phyloP scores from a whole-genome alignment of 1,140 invertebrate species.

The Probaryconus sp. region DNA sequence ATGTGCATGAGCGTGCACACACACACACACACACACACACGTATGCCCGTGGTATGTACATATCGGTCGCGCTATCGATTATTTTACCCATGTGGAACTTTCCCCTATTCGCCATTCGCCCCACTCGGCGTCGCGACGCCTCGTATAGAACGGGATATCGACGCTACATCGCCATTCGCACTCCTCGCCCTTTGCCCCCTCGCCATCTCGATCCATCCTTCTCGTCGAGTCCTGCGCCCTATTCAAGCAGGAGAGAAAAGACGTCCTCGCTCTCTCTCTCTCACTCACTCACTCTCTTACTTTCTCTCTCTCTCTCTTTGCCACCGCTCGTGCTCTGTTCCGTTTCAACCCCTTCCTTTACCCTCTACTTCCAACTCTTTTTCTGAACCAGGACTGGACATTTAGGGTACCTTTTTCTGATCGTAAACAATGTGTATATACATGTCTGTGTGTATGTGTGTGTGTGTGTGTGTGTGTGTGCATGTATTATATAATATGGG shows the following conservation, averaged over 20 bases:
- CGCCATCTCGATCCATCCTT: constrained; percentile 22
- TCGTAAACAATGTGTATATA: constrained; percentile 30
- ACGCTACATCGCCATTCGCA: constrained; percentile 73
- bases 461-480: too few relatives aligned
- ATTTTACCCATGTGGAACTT: constrained; percentile 76
- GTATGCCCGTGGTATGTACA: constrained; percentile 47
- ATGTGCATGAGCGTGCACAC: constrained; percentile 9
- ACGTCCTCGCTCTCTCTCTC: too few relatives aligned
- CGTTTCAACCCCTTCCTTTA: too few relatives aligned
- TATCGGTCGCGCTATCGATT: constrained; percentile 73
- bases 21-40: constrained; percentile 9
- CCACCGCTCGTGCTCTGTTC: too few relatives aligned
- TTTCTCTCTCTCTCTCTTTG: too few relatives aligned
- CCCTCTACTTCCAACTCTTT: too few relatives aligned
- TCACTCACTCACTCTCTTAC: too few relatives aligned
- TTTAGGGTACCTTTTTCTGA: constrained; percentile 49
- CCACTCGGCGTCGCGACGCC: constrained; percentile 69
- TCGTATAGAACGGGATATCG: constrained; percentile 78
- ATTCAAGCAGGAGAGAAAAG: too few relatives aligned
- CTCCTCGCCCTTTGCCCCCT: constrained; percentile 36
- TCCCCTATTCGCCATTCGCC: constrained; percentile 66
- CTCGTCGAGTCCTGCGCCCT: too few relatives aligned
- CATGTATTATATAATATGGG: too few relatives aligned
- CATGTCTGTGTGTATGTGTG: too few relatives aligned
- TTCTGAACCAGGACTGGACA: constrained; percentile 64